Base-by-base conservation (phyloP, 1,140 invertebrate species). In the Drosophila nigromelanica region DNA sequence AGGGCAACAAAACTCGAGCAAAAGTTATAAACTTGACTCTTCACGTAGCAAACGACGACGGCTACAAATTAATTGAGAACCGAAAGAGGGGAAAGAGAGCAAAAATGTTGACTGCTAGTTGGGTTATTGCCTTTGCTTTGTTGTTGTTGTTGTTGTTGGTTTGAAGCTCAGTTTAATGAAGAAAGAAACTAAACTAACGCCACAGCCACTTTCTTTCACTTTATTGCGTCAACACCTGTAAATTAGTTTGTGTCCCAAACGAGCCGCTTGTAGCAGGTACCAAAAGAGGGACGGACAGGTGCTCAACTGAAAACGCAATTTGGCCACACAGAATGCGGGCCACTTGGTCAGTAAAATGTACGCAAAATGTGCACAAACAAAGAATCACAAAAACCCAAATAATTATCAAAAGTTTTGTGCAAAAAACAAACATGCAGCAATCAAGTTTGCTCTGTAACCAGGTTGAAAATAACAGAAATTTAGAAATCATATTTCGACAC, bases 151-250 rank as follows among this genome's bases (percentile, higher is more conserved):
- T 27, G 43, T 50, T 45, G 35, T 37, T 63, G 8, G 7, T 35
- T 35, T 35, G 33, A 35, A 8, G 54, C 48, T 71, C 43, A 51
- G 43, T 48, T 66, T 50, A 77, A 43, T 59, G 48, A 73, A 71
- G 71, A 79, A 83, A 82, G 79, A 79, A 80, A 76, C 27, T 55
- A 67, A 67, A 76, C 66, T 58, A 77, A 61, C 11, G 47, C 47
- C 35, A 52, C 14, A 45, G 56, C 62, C 62, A 86, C 81, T 86
- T 86, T 86, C 81, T 87, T 87, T 59, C 66, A 76, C 51, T 87
- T 87, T 87, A 86, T 86, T 86, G 81, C 81, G 85, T 86, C 78
- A 87, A 86, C 73, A 55, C 60, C 14, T 48, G 63, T 14, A 56
- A 63, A 72, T 68, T 66, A 76, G 78, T 77, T 85, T 42, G 35